Conservation (phyloP, 2,113 vertebrate genomes). For the Muscicapa adusta region DNA sequence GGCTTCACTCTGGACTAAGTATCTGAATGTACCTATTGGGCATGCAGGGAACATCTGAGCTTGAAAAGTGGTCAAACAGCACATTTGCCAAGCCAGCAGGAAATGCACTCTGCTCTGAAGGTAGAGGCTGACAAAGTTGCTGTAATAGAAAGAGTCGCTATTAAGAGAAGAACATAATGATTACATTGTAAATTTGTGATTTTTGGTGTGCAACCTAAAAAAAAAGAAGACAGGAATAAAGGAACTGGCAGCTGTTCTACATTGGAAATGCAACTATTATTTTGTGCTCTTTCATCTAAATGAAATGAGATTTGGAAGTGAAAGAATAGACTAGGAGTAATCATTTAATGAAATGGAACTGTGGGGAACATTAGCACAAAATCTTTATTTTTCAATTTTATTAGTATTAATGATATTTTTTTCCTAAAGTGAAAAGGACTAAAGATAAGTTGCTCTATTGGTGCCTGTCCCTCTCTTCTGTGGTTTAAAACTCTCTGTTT, state of each 20-base stretch:
- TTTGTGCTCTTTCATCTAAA: background rate
- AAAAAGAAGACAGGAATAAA: background rate
- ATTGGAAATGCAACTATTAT: background rate
- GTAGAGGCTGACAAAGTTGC: background rate
- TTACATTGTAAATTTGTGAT: background rate
- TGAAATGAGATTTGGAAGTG: background rate
- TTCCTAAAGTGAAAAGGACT: background rate
- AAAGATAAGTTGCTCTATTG: background rate
- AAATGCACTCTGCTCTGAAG: background rate
- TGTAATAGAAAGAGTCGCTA: background rate
- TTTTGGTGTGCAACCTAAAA: background rate
- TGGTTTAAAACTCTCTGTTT: background rate
- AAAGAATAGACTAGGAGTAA: background rate
- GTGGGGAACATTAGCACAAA: background rate
- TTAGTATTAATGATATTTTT: background rate
- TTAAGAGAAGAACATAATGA: background rate
- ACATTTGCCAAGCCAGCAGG: background rate
- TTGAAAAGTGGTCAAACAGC: slow-evolving; percentile 3
- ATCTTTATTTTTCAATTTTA: background rate
- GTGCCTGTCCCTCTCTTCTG: background rate
- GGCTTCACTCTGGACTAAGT: background rate
- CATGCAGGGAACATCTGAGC: background rate
- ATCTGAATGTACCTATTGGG: background rate
- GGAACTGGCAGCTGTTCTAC: background rate
- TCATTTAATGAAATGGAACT: background rate